Evolutionary conservation across 2,888 invertebrate species (phyloP).

Genomic region (Andrena camellia): DNA sequence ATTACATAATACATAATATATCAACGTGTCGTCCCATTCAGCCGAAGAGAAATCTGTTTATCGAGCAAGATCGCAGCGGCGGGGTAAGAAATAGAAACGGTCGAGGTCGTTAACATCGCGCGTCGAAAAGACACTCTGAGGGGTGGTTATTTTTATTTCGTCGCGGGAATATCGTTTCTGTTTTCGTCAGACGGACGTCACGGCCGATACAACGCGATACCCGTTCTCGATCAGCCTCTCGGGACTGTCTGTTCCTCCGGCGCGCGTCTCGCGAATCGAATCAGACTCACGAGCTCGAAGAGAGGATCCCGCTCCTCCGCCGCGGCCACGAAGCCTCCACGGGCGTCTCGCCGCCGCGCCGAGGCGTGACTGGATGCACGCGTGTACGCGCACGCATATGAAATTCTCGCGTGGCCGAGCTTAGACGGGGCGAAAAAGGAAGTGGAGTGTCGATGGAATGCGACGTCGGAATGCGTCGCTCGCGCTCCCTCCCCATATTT

Average conservation of each 20-base stretch:
- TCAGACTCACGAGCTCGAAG: conserved; percentile 43
- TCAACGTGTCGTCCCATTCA: neutral
- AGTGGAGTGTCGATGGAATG: conserved; percentile 44
- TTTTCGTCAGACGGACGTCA: neutral
- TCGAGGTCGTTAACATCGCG: conserved; percentile 38
- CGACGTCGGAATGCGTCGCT: conserved; percentile 32
- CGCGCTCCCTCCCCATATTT: conserved; percentile 3
- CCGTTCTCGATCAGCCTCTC: conserved; percentile 15
- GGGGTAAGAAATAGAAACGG: conserved; percentile 17
- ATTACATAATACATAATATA: neutral
- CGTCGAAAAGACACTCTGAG: conserved; percentile 5
- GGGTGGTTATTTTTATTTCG: conserved; percentile 36
- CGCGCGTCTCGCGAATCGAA: conserved; percentile 58
- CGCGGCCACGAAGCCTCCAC: conserved; percentile 20
- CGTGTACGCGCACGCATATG: conserved; percentile 34
- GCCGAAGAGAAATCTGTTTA: neutral
- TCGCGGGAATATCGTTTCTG: conserved; percentile 13
- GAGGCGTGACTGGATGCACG: conserved; percentile 39
- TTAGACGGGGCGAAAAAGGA: conserved; percentile 42
- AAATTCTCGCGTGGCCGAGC: conserved; percentile 53
- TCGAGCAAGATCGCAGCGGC: neutral
- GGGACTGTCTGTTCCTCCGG: conserved; percentile 21
- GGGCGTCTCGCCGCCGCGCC: conserved; percentile 18
- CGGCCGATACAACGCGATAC: neutral
- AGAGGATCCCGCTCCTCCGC: conserved; percentile 33